These are phyloP conservation scores for Marcusenius ussheri DNA, from an alignment of 2,113 vertebrate genomes.

Conservation along the genomic window DNA sequence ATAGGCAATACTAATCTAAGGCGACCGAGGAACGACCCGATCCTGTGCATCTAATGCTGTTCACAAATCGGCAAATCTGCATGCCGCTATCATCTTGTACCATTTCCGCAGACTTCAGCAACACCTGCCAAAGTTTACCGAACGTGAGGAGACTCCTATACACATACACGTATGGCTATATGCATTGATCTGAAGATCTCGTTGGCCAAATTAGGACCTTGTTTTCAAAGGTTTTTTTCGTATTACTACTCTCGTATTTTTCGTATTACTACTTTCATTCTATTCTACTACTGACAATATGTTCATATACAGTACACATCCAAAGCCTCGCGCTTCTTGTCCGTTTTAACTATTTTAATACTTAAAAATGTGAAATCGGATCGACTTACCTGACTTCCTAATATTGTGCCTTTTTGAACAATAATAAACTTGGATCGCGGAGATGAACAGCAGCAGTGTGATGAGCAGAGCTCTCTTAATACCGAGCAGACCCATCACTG, in stretches of 20 bases:
- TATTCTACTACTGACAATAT: background rate
- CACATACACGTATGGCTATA: background rate
- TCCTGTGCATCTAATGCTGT: background rate
- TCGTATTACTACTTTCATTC: background rate
- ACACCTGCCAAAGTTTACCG: background rate
- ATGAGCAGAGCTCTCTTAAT: slow-evolving; percentile 30
- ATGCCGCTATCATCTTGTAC: background rate
- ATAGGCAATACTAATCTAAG: background rate
- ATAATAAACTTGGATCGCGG: slow-evolving; percentile 26
- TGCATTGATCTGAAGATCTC: background rate
- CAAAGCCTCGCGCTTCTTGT: background rate
- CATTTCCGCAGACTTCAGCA: background rate
- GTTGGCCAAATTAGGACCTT: background rate
- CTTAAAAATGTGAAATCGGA: background rate
- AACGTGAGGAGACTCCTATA: background rate
- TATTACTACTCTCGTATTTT: background rate
- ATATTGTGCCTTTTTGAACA: slow-evolving; percentile 37
- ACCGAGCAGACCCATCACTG: slow-evolving; percentile 47
- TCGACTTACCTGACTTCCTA: slow-evolving; percentile 57
- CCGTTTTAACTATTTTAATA: background rate
- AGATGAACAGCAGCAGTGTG: slow-evolving; percentile 49
- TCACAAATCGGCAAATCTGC: background rate
- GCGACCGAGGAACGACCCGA: background rate
- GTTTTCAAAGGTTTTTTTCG: background rate
- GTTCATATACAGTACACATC: background rate